Evolutionary conservation across 2,797 vertebrate genomes (phyloP).

Genomic region (Sebastes steindachneri): DNA sequence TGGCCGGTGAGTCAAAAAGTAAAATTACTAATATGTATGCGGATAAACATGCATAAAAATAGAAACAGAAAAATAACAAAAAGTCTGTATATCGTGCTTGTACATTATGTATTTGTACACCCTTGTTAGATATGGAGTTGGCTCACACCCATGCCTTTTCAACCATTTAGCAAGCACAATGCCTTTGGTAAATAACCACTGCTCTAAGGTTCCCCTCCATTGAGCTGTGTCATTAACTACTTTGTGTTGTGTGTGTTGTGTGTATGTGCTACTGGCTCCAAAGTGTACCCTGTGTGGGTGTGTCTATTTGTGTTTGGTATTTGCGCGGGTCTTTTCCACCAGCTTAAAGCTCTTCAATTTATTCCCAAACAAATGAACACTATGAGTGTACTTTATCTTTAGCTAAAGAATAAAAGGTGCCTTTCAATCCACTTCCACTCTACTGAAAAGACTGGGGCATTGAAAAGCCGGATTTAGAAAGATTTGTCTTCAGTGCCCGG

Average conservation of each 20-base stretch:
- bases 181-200: slow-evolving; percentile 67
- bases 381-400: slow-evolving; percentile 27
- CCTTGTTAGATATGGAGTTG: slow-evolving; percentile 37
- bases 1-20: too few species aligned
- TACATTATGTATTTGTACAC: slow-evolving; percentile 10
- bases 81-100: not conserved
- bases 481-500: slow-evolving; percentile 16
- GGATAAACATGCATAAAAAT: not conserved
- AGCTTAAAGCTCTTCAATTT: slow-evolving; percentile 55
- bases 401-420: slow-evolving; percentile 11
- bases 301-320: slow-evolving; percentile 59
- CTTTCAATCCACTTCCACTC: slow-evolving; percentile 52
- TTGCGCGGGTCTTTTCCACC: slow-evolving; percentile 54
- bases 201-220: slow-evolving; percentile 59
- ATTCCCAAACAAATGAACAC: slow-evolving; percentile 53
- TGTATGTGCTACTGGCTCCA: slow-evolving; percentile 3
- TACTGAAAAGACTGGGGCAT: slow-evolving; percentile 14
- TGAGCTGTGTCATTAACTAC: slow-evolving; percentile 73
- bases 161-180: slow-evolving; percentile 59
- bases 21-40: not conserved
- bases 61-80: not conserved
- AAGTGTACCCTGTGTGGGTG: slow-evolving; percentile 41
- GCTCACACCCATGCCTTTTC: slow-evolving; percentile 36
- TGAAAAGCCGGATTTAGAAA: slow-evolving; percentile 52
- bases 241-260: slow-evolving; percentile 25